Evolutionary conservation across 2,888 invertebrate genomes (phyloP), one percentile per base, ranked within the genome.

Genomic region (Orchestes rusci): DNA sequence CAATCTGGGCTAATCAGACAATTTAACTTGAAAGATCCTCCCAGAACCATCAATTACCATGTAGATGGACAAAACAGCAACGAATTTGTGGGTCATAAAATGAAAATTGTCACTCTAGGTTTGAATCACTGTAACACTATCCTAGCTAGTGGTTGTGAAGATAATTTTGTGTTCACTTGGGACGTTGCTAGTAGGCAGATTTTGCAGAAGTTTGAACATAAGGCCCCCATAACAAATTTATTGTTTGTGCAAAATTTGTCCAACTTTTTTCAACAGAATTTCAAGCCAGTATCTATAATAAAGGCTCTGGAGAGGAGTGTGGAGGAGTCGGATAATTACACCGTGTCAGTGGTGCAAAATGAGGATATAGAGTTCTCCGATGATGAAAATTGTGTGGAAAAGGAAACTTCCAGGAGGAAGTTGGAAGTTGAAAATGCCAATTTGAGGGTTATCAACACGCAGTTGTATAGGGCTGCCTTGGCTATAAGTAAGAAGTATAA

Each of bases 131-230:
- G 84, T 63, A 84, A 84, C 3, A 74, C 74, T 30, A 75, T 77
- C 10, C 64, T 94, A 16, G 71, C 85, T 41, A 89, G 92, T 0
- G 91, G 85, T 0, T 82, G 84, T 0, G 74, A 76, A 49, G 89
- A 89, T 68, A 77, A 77, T 36, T 75, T 73, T 46, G 81, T 90
- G 0, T 77, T 81, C 52, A 61, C 91, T 16, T 94, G 93, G 92
- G 83, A 92, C 56, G 77, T 90, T 42, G 69, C 70, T 4, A 90
- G 86, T 62, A 73, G 77, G 45, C 87, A 91, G 63, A 76, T 85
- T 36, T 64, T 87, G 3, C 75, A 81, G 54, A 79, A 74, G 35
- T 71, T 88, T 52, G 67, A 73, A 29, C 85, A 85, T 54, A 86
- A 84, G 66, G 86, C 84, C n/a, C 65, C 77, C 1, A 70, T 90